Evolutionary conservation across 1,140 invertebrate species (phyloP), one percentile per base, ranked within the genome.

Genomic region (Drosophila nikananu): DNA sequence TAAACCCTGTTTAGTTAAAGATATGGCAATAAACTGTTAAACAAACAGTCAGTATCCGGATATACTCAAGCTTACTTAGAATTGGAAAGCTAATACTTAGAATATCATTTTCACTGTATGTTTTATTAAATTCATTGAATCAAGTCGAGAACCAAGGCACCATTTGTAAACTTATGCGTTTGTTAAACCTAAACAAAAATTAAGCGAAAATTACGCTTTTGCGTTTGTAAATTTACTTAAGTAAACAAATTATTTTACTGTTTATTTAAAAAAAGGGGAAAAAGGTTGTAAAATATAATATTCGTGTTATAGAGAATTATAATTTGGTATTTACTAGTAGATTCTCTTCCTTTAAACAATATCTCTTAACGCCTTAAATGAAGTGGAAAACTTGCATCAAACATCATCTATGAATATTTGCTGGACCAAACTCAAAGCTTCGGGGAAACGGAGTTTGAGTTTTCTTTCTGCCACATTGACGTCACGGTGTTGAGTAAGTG

Each of bases 401-500:
- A 17, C 21, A 17, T 27, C 4, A 1, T 0, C 17, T 12, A 27
- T n/a, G 12, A n/a, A 27, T n/a, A n/a, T 27, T 27, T 17, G 35
- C 51, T 37, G 8, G 13, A 12, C 4, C 30, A 41, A 46, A 17
- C 21, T 54, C 7, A 8, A 30, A 5, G 19, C 39, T 12, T 12
- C 1, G 1, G 8, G n/a, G 7, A 12, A 49, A 25, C 32, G 15
- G 6, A 59, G 27, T 27, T 46, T 32, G 13, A 59, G 15, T 27
- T 46, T 32, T 1, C 30, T 6, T 21, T 42, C 41, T 58, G 39
- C 19, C 60, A 67, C n/a, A 59, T 49, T 72, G 86, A 87, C 84
- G 81, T 81, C 86, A 87, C 46, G 46, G 74, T 71, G 81, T 89
- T 84, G 77, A 41, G 61, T 71, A 61, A 57, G 46, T 64, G 54